Conservation (phyloP, 2,797 vertebrate species). For the Sorex maritimensis region DNA sequence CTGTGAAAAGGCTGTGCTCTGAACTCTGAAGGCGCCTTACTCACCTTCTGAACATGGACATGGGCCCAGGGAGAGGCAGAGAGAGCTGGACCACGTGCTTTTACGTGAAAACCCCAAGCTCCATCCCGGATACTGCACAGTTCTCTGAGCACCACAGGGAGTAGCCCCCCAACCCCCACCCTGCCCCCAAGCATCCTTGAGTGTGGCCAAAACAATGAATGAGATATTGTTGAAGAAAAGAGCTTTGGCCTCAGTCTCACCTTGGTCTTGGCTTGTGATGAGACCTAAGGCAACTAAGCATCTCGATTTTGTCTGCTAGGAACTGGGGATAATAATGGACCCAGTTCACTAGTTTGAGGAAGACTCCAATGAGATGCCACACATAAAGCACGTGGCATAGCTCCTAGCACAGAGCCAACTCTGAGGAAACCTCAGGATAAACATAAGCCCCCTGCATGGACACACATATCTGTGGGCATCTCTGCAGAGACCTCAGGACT, state of each 20-base stretch:
- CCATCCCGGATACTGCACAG: no score
- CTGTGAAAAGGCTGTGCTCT: neutral
- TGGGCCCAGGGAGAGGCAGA: neutral
- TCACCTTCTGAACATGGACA: neutral
- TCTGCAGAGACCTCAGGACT: neutral
- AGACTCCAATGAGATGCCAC: neutral
- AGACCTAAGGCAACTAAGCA: neutral
- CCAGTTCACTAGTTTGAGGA: neutral
- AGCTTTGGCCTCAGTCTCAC: neutral
- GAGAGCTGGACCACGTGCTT: no score
- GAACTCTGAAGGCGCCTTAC: neutral
- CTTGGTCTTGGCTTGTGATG: neutral
- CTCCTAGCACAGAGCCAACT: neutral
- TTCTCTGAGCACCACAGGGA: no score
- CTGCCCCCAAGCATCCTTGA: no score
- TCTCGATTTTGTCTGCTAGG: neutral
- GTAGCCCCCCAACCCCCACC: no score
- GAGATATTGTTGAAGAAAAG: neutral
- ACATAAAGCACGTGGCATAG: neutral
- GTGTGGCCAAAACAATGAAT: no score
- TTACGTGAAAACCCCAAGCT: no score
- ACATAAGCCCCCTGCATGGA: fast-evolving
- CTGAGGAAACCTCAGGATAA: neutral
- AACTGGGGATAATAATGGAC: neutral
- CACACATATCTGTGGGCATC: neutral